Percentiles rank a stretch among this genome's conserved stretches.
Conservation (phyloP, 2,797 vertebrate species). For the Lepidocolaptes lacrymiger region DNA sequence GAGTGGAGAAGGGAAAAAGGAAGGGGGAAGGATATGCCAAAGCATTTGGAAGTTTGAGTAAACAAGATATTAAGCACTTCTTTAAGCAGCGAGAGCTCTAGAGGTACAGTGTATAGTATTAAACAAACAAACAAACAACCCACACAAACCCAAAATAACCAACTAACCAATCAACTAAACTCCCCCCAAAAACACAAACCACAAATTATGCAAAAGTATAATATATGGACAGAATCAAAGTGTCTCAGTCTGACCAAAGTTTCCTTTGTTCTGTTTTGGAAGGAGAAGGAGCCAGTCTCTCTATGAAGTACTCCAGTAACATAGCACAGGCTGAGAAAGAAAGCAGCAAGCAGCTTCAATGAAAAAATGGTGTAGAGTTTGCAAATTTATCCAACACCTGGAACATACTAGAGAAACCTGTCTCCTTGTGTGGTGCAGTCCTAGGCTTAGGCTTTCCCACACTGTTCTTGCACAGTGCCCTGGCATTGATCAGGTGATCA, state of each 20-base stretch:
- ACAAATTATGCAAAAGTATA: not conserved
- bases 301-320: rapidly evolving
- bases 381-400: not conserved
- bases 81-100: not conserved
- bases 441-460: not conserved
- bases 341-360: not conserved
- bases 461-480: not conserved
- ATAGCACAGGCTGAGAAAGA: not conserved
- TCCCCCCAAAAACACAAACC: not conserved
- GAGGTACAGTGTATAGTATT: not conserved
- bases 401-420: not conserved
- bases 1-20: too few relatives aligned
- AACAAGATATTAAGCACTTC: not conserved
- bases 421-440: not conserved
- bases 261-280: not conserved
- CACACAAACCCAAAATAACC: not conserved
- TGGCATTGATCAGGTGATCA: not conserved
- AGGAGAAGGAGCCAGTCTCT: not conserved
- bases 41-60: not conserved
- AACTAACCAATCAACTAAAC: not conserved
- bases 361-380: not conserved
- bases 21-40: not conserved
- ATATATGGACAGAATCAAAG: not conserved
- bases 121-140: not conserved
- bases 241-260: not conserved